Percentiles rank a stretch among this genome's conserved stretches.
Conservation (phyloP, 2,888 invertebrate genomes). For the Geophilus truncorum region DNA sequence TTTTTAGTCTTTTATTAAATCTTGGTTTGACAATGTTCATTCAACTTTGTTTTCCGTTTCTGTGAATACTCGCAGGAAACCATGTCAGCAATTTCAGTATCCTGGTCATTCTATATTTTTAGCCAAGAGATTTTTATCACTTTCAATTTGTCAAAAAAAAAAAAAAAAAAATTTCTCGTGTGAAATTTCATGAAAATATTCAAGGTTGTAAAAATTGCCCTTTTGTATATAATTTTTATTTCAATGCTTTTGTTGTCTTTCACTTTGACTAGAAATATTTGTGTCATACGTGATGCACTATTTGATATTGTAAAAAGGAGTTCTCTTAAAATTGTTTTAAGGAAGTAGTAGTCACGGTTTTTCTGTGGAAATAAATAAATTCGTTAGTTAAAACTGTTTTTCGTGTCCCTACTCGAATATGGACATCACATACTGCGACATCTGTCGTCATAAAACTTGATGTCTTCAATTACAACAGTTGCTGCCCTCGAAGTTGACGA, state of each 20-base stretch:
- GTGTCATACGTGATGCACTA: no score
- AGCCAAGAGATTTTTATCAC: not conserved
- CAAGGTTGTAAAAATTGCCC: no score
- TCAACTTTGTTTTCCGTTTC: not conserved
- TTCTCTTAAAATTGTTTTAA: not conserved
- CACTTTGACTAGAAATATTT: no score
- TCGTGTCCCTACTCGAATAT: not conserved
- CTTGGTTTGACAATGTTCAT: not conserved
- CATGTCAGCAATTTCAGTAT: not conserved
- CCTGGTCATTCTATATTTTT: not conserved
- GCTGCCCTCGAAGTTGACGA: slow-evolving; percentile 38
- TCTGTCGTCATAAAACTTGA: slow-evolving; percentile 34
- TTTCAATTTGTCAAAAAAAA: not conserved
- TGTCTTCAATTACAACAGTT: slow-evolving; percentile 39
- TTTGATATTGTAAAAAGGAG: no score
- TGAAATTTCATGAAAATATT: no score
- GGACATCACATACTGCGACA: not conserved
- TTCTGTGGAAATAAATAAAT: not conserved
- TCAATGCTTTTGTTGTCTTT: no score
- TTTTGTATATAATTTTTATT: no score
- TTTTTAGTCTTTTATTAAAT: not conserved
- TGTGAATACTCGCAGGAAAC: not conserved
- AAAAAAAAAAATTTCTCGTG: not conserved
- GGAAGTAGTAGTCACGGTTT: not conserved
- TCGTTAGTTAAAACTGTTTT: not conserved